Conservation (phyloP, 2,113 vertebrate species). For the Eubucco bourcierii region DNA sequence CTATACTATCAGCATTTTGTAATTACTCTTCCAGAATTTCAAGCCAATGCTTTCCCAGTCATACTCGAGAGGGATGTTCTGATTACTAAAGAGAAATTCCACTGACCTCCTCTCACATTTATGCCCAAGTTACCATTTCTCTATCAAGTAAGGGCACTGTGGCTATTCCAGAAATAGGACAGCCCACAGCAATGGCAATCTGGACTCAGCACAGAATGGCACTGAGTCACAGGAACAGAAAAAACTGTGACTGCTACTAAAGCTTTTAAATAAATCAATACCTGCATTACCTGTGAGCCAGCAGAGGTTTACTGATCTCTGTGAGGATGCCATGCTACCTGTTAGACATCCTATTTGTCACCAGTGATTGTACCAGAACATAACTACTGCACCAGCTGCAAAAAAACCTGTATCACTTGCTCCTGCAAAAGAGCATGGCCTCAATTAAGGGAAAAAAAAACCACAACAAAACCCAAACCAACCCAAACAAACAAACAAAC, state of each 20-base stretch:
- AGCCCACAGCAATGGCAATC: neutral
- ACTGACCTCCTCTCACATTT: neutral
- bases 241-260: neutral
- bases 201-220: neutral
- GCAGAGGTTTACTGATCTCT: neutral
- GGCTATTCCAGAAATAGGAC: neutral
- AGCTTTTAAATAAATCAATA: conserved; percentile 15
- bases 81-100: neutral
- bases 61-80: neutral
- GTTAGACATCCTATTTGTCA: neutral
- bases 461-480: too few relatives aligned
- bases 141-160: neutral
- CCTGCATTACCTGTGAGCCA: neutral
- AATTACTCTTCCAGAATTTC: neutral
- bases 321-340: neutral
- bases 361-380: neutral
- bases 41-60: neutral
- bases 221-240: neutral
- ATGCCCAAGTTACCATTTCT: neutral
- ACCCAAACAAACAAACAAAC: too few relatives aligned
- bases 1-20: neutral
- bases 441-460: neutral
- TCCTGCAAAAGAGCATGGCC: neutral
- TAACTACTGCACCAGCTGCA: neutral
- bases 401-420: neutral